Evolutionary conservation across 2,797 vertebrate genomes (phyloP).

Genomic region (Micropoecilia bifurca): DNA sequence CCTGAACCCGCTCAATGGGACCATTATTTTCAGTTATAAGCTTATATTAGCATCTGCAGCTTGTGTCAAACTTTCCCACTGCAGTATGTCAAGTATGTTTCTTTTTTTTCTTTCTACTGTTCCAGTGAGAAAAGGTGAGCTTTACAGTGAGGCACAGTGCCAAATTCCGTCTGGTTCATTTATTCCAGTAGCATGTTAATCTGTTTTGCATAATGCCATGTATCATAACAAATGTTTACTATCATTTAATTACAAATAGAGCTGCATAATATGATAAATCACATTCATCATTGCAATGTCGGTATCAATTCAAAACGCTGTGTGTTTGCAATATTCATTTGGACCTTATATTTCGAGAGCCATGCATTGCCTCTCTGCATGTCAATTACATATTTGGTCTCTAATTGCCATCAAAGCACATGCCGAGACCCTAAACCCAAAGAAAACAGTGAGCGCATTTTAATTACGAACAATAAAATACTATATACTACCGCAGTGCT

Average conservation of each 20-base stretch:
- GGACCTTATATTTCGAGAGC: not conserved
- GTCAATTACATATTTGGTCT: not conserved
- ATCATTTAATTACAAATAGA: not conserved
- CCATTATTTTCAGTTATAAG: constrained; percentile 1
- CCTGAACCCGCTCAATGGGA: not conserved
- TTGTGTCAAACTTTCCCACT: constrained; percentile 1
- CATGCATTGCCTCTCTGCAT: not conserved
- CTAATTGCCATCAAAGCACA: not conserved
- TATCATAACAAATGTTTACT: not conserved
- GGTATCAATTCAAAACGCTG: not conserved
- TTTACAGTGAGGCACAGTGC: not conserved
- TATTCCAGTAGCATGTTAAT: not conserved
- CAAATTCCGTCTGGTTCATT: not conserved
- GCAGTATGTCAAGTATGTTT: not conserved
- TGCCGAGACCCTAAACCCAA: not conserved
- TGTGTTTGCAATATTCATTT: not conserved
- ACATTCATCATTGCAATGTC: not conserved
- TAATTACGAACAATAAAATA: not conserved
- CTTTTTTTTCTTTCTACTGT: not conserved
- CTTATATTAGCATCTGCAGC: constrained; percentile 1
- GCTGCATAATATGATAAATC: not conserved
- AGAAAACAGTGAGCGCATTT: not conserved
- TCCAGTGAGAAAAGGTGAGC: not conserved
- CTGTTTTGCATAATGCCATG: not conserved
- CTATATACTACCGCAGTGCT: not conserved